phyloP scores from a whole-genome alignment of 2,113 vertebrate genomes.

The Heptranchias perlo region DNA sequence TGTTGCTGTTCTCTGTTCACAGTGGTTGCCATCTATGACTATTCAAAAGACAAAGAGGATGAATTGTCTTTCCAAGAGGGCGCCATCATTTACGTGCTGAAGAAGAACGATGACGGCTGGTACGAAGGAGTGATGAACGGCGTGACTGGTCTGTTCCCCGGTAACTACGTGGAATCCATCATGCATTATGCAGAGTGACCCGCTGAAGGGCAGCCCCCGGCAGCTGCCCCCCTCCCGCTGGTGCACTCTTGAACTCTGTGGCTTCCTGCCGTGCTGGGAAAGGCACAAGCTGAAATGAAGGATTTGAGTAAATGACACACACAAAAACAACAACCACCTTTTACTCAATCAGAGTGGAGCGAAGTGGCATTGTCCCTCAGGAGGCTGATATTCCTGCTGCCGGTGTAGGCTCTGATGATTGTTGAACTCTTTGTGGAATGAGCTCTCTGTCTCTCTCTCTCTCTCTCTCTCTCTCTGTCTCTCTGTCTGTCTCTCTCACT shows the following conservation, averaged over 20 bases:
- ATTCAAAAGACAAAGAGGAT: conserved; percentile 90
- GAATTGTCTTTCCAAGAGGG: conserved; percentile 98
- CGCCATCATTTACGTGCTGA: conserved; percentile 98
- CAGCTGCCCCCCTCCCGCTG: conserved; percentile 37
- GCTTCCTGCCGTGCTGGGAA: conserved; percentile 51
- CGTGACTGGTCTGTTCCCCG: conserved; percentile 94
- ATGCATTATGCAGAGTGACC: conserved; percentile 97
- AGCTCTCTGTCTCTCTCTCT: background rate
- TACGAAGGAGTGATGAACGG: conserved; percentile 94
- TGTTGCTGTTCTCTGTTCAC: conserved; percentile 47
- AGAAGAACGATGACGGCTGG: conserved; percentile 99
- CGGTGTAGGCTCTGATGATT: background rate
- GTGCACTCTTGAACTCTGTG: conserved; percentile 44
- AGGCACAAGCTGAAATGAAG: conserved; percentile 51
- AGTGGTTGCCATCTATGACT: conserved; percentile 99
- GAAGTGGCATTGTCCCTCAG: conserved; percentile 48
- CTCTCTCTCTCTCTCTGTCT: background rate
- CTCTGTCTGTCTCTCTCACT: background rate
- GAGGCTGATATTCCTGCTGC: conserved; percentile 41
- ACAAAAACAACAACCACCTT: conserved; percentile 10
- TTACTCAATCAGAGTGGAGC: conserved; percentile 14
- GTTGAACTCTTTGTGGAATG: conserved; percentile 13
- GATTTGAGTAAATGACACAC: conserved; percentile 52
- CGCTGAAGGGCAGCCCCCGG: conserved; percentile 41
- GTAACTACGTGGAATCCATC: conserved; percentile 97